phyloP scores from a whole-genome alignment of 2,797 vertebrate genomes.

The Leuciscus waleckii region DNA sequence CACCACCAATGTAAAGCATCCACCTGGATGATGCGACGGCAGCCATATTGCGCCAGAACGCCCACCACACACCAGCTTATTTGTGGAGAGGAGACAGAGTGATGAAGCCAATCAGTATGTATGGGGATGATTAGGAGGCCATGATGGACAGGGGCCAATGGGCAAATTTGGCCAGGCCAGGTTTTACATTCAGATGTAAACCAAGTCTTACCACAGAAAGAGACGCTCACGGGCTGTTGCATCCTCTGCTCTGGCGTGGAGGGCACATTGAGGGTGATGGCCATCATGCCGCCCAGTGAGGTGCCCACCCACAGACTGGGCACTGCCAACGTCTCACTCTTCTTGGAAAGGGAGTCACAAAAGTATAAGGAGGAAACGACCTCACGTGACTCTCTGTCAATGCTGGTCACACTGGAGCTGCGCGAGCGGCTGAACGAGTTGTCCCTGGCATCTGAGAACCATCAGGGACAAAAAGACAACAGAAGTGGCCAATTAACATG shows the following conservation, averaged over 20 bases:
- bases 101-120: too few relatives aligned
- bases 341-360: conserved; percentile 90
- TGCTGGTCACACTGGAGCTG: conserved; percentile 96
- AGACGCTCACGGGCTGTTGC: conserved; percentile 89
- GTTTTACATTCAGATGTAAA: not conserved
- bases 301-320: conserved; percentile 94
- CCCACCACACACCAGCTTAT: too few relatives aligned
- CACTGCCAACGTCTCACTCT: conserved; percentile 79
- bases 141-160: too few relatives aligned
- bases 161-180: too few relatives aligned
- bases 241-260: conserved; percentile 88
- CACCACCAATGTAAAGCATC: too few relatives aligned
- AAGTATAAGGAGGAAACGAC: conserved; percentile 93
- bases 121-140: too few relatives aligned
- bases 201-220: conserved; percentile 87
- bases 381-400: conserved; percentile 94
- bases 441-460: conserved; percentile 87
- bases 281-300: conserved; percentile 89
- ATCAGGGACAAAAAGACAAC: conserved; percentile 49
- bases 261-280: conserved; percentile 87
- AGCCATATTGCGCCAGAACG: too few relatives aligned
- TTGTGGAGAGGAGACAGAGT: too few relatives aligned
- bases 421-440: conserved; percentile 94
- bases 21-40: too few relatives aligned
- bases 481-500: conserved; percentile 6